Conservation (phyloP, 1,140 invertebrate species). For the Drosophila azteca region DNA sequence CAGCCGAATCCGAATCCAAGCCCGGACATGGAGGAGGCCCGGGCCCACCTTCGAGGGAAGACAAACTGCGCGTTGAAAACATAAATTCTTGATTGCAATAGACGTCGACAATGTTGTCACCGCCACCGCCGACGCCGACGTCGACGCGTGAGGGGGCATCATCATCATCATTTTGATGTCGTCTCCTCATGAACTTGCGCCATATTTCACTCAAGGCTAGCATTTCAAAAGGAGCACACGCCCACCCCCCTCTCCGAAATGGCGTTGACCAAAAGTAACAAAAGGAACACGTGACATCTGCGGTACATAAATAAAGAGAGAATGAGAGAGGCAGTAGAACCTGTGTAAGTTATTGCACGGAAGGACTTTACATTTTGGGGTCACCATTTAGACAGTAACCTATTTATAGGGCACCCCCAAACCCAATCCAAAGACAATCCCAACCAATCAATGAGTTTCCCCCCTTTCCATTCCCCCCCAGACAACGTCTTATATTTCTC, state of each 20-base stretch:
- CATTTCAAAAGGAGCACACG: slow-evolving; percentile 54
- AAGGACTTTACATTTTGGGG: slow-evolving; percentile 11
- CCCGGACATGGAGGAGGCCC: no score
- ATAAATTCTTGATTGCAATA: slow-evolving; percentile 82
- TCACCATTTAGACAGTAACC: slow-evolving; percentile 27
- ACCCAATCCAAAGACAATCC: slow-evolving; percentile 3
- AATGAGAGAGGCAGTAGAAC: slow-evolving; percentile 18
- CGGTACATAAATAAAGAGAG: slow-evolving; percentile 66
- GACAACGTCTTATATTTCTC: slow-evolving; percentile 9
- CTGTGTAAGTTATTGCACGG: slow-evolving; percentile 67
- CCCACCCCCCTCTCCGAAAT: slow-evolving; percentile 32
- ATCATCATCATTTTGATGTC: slow-evolving; percentile 75
- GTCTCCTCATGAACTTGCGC: slow-evolving; percentile 72
- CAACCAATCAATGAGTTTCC: slow-evolving; percentile 44
- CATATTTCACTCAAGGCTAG: slow-evolving; percentile 72
- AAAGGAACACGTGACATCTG: slow-evolving; percentile 76
- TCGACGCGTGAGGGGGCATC: slow-evolving; percentile 25
- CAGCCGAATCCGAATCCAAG: slow-evolving; percentile 1
- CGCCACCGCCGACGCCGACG: slow-evolving; percentile 2
- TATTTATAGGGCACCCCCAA: slow-evolving; percentile 1
- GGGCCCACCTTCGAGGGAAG: slow-evolving; percentile 34
- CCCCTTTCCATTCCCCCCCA: background rate
- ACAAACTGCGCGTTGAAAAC: slow-evolving; percentile 68
- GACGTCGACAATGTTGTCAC: slow-evolving; percentile 50
- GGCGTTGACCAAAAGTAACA: slow-evolving; percentile 64